Base-by-base conservation (phyloP, 2,888 invertebrate species). In the Euclidia mi region DNA sequence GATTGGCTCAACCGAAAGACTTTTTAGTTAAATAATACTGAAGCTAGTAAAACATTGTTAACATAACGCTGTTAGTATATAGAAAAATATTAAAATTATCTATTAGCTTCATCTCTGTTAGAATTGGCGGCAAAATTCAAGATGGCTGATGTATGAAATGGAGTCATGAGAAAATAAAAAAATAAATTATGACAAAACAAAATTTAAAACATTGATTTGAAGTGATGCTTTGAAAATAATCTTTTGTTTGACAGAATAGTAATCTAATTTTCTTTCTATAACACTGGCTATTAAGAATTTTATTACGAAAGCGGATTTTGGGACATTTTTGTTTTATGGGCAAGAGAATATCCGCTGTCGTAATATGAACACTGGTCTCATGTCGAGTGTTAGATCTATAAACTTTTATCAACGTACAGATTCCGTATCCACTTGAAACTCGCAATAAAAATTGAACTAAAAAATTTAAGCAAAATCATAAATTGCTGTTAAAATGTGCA, bases 201-300 rank as follows among this genome's bases (percentile, higher is more conserved):
- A 75, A 70, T 55, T 41, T 50, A 71, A 75, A 67, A 56, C 41
- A 71, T 78, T 80, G 64, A 82, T 82, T 89, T 86, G 85, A 80
- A 90, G 91, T 91, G 90, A 92, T 89, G 90, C 87, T 88, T 91
- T 82, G 64, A 84, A 82, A 83, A 70, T 77, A 78, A 75, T 74
- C 62, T 79, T 80, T 69, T 66, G 53, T 65, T 74, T 72, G 56
- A 76, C 67, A 78, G 57, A 76, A 70, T 73, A 79, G 56, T 67
- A 70, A 68, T 75, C 79, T 84, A 82, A 76, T 74, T 81, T 83
- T 78, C 77, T 73, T 66, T 79, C 82, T 85, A 84, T 73, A 70
- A 53, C 68, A 78, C 69, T 60, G 67, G 76, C 70, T 81, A 73
- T 74, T 72, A 51, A 71, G 61, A 68, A 32, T 45, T 64, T 65